Evolutionary conservation across 2,797 vertebrate species (phyloP).

Genomic region (Sarcoramphus papa): DNA sequence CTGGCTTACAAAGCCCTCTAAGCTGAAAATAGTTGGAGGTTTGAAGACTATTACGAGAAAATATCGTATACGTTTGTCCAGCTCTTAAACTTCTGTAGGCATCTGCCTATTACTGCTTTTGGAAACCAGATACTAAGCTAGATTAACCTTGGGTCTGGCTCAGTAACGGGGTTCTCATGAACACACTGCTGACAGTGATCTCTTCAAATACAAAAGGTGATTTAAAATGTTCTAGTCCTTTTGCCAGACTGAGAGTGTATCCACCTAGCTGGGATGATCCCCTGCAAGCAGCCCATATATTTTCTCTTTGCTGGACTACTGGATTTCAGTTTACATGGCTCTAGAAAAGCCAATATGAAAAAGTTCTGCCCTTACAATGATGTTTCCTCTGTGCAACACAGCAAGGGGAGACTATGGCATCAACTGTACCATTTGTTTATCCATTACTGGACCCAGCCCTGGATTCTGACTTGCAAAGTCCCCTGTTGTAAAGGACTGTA

Average conservation of each 20-base stretch:
- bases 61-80: not conserved
- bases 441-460: not conserved
- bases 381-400: not conserved
- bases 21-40: not conserved
- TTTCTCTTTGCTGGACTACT: not conserved
- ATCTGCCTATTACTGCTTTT: not conserved
- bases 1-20: not conserved
- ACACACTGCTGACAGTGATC: not conserved
- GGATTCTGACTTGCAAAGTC: not conserved
- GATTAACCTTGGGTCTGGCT: not conserved
- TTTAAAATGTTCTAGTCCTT: not conserved
- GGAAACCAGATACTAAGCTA: not conserved
- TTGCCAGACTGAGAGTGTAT: not conserved
- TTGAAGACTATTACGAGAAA: not conserved
- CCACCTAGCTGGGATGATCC: not conserved
- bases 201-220: not conserved
- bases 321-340: not conserved
- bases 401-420: not conserved
- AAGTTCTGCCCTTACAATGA: not conserved
- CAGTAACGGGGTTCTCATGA: not conserved
- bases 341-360: not conserved
- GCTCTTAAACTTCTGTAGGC: not conserved
- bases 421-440: not conserved
- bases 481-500: not conserved
- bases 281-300: not conserved